These are phyloP conservation scores for Chirona hameri DNA, from an alignment of 2,888 invertebrate genomes.

Conservation along the genomic window DNA sequence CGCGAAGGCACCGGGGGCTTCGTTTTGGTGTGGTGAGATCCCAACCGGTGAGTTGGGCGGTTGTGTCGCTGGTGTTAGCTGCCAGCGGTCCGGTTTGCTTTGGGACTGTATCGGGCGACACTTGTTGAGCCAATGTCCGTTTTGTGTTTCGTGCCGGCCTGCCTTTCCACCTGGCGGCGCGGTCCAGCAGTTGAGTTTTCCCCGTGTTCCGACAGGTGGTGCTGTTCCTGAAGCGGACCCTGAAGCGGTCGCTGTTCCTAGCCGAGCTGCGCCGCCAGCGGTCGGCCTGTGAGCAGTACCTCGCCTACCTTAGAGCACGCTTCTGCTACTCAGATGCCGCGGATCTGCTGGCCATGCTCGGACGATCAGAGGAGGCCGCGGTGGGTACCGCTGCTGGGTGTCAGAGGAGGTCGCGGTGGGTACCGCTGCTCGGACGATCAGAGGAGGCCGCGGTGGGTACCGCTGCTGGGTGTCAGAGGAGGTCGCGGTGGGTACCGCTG, in stretches of 20 bases:
- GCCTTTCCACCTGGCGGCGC: too few relatives aligned
- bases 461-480: background rate
- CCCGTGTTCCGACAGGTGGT: constrained; percentile 26
- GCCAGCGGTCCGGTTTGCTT: too few relatives aligned
- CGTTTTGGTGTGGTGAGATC: too few relatives aligned
- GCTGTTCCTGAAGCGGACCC: constrained; percentile 28
- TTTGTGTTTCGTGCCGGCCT: too few relatives aligned
- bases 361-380: constrained; percentile 30
- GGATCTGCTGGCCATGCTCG: constrained; percentile 31
- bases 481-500: too few relatives aligned
- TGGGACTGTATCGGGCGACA: too few relatives aligned
- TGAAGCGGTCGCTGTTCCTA: constrained; percentile 24
- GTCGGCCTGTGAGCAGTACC: constrained; percentile 27
- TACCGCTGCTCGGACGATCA: constrained; percentile 23
- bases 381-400: background rate
- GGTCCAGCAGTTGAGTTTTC: too few relatives aligned
- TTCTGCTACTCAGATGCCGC: background rate
- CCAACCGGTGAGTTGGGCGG: too few relatives aligned
- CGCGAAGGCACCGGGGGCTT: background rate
- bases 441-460: constrained; percentile 31
- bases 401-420: constrained; percentile 29
- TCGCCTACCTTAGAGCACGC: constrained; percentile 28
- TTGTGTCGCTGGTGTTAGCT: too few relatives aligned
- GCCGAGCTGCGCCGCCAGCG: constrained; percentile 5
- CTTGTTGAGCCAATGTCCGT: too few relatives aligned